Base-by-base conservation (phyloP, 2,888 invertebrate genomes). In the Proisotoma minuta region DNA sequence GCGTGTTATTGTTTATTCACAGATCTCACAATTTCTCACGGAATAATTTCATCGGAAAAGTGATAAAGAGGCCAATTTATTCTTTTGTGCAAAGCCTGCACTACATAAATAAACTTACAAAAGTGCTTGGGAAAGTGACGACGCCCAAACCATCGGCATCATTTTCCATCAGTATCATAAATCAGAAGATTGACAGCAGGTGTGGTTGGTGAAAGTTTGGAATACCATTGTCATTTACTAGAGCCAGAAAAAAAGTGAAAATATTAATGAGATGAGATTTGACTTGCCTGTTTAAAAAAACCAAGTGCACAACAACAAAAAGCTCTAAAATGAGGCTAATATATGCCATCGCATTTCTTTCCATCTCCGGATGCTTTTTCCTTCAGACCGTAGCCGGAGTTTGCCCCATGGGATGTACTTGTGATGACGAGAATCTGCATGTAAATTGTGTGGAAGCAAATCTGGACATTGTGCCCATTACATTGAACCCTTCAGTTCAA, bases 401-500 rank as follows among this genome's bases (percentile, higher is more conserved):
- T 79, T 94, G 93, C 76, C 93, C 93, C n/a, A 84, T 80, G 66
- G 89, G 88, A 72, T 94, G 94, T 79, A 84, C 82, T 77, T 94
- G 94, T 81, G 89, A 93, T 79, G 93, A 94, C 76, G 91, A 91
- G 71, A 91, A 88, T 10, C 84, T 90, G 71, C 87, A 89, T 62
- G 93, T 92, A 53, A 86, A 86, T 72, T 94, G 93, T 79, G 86
- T 89, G 74, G 87, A 86, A 76, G 90, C 90, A 76, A 88, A 88
- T 72, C 82, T 94, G 65, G 91, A 91, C 79, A 90, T 91, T 59
- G 84, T 94, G 66, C 93, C 93, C 65, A 93, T 93, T 75, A 89
- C 91, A 2, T 81, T 94, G 68, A 94, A 94, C 80, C 95, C 95
- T 43, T 88, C 89, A 75, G 90, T 92, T 68, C 89, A 89, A 77